Conservation (phyloP, 2,797 vertebrate genomes). For the Halcyon badia region DNA sequence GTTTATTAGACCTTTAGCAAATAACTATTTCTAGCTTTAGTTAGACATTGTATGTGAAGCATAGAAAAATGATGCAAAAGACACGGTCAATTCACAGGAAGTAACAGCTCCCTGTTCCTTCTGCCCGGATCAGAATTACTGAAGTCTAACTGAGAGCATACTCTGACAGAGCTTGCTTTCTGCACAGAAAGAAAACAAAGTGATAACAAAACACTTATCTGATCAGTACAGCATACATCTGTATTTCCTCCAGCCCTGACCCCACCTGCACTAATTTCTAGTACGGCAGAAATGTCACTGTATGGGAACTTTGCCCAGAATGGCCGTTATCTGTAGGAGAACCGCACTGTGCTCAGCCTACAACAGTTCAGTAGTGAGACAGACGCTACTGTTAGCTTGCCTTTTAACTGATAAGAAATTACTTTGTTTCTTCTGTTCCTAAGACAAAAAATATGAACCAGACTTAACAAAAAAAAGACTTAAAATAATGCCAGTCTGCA, state of each 20-base stretch:
- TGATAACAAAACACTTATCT: not conserved
- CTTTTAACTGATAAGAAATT: not conserved
- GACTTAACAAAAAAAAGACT: not conserved
- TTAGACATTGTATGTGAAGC: not conserved
- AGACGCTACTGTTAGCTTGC: not conserved
- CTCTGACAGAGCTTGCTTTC: not conserved
- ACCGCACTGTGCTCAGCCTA: not conserved
- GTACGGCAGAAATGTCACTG: not conserved
- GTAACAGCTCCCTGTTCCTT: not conserved
- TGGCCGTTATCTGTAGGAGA: not conserved
- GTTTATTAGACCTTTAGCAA: not conserved
- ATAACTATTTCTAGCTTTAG: not conserved
- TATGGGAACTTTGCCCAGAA: not conserved
- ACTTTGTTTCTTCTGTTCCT: not conserved
- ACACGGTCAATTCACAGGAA: not conserved
- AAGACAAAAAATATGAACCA: not conserved
- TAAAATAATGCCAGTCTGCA: not conserved
- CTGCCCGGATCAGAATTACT: not conserved
- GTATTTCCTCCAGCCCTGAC: not conserved
- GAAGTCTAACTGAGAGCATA: not conserved
- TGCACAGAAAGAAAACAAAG: not conserved
- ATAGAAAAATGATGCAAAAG: not conserved
- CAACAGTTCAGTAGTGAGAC: rapidly evolving
- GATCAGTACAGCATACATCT: not conserved
- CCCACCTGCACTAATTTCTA: not conserved